A percentile compares a stretch with the other conserved stretches of the same genome.
These are phyloP conservation scores for Odocoileus hemionus DNA, from an alignment of 2,113 vertebrate species.

Conservation along the genomic window DNA sequence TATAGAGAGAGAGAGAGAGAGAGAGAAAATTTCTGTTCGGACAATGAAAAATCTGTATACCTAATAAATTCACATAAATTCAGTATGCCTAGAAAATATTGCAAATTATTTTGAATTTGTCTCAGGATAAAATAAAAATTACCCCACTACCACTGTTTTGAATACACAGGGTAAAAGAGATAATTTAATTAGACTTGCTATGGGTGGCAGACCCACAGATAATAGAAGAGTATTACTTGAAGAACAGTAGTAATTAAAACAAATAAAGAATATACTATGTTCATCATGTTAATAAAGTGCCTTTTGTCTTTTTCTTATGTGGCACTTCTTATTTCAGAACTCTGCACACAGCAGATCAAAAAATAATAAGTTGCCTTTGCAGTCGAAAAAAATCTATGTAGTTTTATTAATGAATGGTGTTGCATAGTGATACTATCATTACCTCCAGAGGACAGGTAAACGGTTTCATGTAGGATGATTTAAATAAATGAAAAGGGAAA, in stretches of 20 bases:
- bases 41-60: background rate
- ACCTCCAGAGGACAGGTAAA: background rate
- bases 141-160: slow-evolving; percentile 46
- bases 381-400: background rate
- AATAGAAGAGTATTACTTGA: background rate
- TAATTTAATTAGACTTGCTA: slow-evolving; percentile 70
- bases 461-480: background rate
- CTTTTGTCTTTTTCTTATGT: background rate
- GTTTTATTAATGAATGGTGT: background rate
- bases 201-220: background rate
- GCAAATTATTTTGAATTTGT: slow-evolving; percentile 48
- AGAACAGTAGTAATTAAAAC: slow-evolving; percentile 64
- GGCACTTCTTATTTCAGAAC: background rate
- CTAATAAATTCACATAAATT: slow-evolving; percentile 42
- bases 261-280: slow-evolving; percentile 26
- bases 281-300: background rate
- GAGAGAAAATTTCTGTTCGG: background rate
- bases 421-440: background rate
- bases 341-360: slow-evolving; percentile 33
- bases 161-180: slow-evolving; percentile 25
- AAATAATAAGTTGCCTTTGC: background rate
- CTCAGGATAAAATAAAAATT: slow-evolving; percentile 59
- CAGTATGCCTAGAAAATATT: slow-evolving; percentile 52
- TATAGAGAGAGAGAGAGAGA: background rate
- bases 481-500: background rate